A percentile compares a stretch with the other conserved stretches of the same genome.
Conservation (phyloP, 2,888 invertebrate genomes). For the Theretra japonica region DNA sequence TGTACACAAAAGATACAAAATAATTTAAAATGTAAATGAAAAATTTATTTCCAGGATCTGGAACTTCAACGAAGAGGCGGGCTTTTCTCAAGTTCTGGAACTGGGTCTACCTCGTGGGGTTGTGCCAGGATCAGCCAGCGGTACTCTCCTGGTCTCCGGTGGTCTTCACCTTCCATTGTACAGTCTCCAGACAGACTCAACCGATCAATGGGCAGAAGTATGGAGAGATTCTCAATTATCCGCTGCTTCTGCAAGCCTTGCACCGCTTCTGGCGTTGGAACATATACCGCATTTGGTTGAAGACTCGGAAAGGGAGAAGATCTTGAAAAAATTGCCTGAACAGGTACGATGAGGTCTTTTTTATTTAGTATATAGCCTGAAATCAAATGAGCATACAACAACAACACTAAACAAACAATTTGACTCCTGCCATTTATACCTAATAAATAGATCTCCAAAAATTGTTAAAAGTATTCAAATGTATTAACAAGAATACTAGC, state of each 20-base stretch:
- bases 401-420: no score
- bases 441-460: no score
- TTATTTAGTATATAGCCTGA: no score
- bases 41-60: slow-evolving; percentile 82
- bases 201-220: slow-evolving; percentile 74
- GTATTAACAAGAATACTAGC: no score
- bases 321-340: slow-evolving; percentile 82
- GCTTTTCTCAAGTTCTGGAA: slow-evolving; percentile 88
- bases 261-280: slow-evolving; percentile 83
- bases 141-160: slow-evolving; percentile 85
- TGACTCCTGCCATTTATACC: no score
- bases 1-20: no score
- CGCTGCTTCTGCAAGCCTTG: slow-evolving; percentile 84
- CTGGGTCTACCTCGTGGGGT: slow-evolving; percentile 86
- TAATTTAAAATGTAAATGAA: not conserved
- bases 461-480: no score
- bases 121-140: slow-evolving; percentile 87
- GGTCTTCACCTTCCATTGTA: slow-evolving; percentile 85
- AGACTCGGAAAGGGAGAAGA: slow-evolving; percentile 77
- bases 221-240: slow-evolving; percentile 79
- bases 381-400: not conserved
- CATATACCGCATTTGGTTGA: slow-evolving; percentile 82
- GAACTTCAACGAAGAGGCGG: slow-evolving; percentile 89
- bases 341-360: slow-evolving; percentile 66
- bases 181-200: slow-evolving; percentile 66